Base-by-base conservation (phyloP, 1,140 invertebrate genomes). In the Reticulitermes speratus region DNA sequence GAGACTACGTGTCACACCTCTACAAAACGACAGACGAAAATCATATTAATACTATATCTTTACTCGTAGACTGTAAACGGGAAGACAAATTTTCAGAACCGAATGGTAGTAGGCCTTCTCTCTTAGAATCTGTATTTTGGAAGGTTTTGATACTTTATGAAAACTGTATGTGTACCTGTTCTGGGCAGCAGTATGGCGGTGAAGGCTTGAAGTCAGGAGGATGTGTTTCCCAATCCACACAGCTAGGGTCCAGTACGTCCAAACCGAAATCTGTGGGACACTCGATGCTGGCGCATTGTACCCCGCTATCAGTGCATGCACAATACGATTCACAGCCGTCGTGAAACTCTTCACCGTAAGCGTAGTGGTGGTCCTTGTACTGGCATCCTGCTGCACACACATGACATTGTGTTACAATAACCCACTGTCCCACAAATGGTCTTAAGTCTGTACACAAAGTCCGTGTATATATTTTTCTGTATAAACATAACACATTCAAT, bases 201-300 rank as follows among this genome's bases (percentile, higher is more conserved):
- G 92, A 92, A 0, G 96, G 94, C 30, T 93, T 91, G 88, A 96
- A 96, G 89, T 95, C 91, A 0, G 94, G 92, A 0, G 96, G 95
- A 25, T 94, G 94, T 0, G 95, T 94, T 88, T 97, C 96, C 97
- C 97, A 98, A 87, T 95, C 93, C 0, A 97, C 90, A 90, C 97
- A 98, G 23, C 75, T 44, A 1, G 96, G 94, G 89, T 97, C 95
- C n/a, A 97, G 89, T 3, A 97, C 93, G 88, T 97, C 96, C 23
- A 97, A 90, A 2, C 96, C 96, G 87, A 96, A 96, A 87, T 96
- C 95, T 0, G 94, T 95, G 0, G 96, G 96, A 89, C 97, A 98
- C 86, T 96, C 94, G 21, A 98, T 93, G 48, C 95, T 95, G 9
- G 94, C 93, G 89, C 97, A 98, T 86, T 96, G 94, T 1, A 95